Base-by-base conservation (phyloP, 2,113 vertebrate species). In the Artemisiospiza belli region DNA sequence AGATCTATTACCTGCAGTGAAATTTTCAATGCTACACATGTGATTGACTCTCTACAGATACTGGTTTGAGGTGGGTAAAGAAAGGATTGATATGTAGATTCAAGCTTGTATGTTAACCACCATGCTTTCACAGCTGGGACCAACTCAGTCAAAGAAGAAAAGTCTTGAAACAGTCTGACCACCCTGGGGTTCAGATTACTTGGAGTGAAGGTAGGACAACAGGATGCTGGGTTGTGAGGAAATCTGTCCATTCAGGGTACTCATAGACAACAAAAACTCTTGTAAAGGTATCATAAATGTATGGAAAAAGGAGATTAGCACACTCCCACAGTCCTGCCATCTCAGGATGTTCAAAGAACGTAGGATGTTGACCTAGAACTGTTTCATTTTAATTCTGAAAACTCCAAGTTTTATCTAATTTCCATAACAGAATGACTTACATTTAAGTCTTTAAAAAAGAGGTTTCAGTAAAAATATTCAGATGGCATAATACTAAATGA, bases 201-300 rank as follows among this genome's bases (percentile, higher is more conserved):
- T 76, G 52, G 10, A 84, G 72, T 59, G 30, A 68, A 74, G 12
- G 8, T 16, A 35, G 21, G 24, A 84, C 68, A 87, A 31, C 1
- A 75, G 66, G 28, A 58, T 41, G 1, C 7, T 0, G 0, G 15
- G 23, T 7, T 68, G 10, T 57, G 37, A 73, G 31, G 30, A 79
- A 46, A 69, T 43, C 31, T 70, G 17, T 72, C 41, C 7, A 46
- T 84, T 81, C 27, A 55, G 5, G 24, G 20, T 57, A 49, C 10
- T 74, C 39, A 35, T 27, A 28, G 41, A n/a, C 23, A 44, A 5
- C 0, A 4, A 13, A 84, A 87, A 3, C 8, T 87, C 58, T 61
- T 69, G 4, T 44, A 72, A 84, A 82, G 5, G 3, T 41, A 28
- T 23, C 39, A 49, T 46, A 74, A 66, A 59, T 10, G 2, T 20